phyloP scores from a whole-genome alignment of 2,797 vertebrate genomes.

The Rhabdomys pumilio region DNA sequence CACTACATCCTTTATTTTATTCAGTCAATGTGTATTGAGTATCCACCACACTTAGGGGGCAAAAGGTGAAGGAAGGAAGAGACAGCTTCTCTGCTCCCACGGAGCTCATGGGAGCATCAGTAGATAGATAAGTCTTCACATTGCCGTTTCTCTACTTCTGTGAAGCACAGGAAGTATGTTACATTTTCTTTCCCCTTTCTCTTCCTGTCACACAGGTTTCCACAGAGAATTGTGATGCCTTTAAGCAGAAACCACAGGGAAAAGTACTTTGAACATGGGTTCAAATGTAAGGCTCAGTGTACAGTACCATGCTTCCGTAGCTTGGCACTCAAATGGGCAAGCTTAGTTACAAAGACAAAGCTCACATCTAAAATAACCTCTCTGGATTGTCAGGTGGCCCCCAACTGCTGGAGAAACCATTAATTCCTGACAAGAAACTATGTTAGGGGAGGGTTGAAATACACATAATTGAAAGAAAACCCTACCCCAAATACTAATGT shows the following conservation, averaged over 20 bases:
- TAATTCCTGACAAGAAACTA: conserved; percentile 76
- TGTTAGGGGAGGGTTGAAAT: conserved; percentile 72
- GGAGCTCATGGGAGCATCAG: background rate
- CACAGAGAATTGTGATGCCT: background rate
- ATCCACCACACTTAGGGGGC: background rate
- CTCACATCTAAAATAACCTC: conserved; percentile 70
- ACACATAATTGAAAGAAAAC: conserved; percentile 81
- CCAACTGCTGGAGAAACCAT: conserved; percentile 44
- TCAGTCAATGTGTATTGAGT: background rate
- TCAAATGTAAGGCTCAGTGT: background rate
- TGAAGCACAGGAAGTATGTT: background rate
- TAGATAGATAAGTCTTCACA: background rate
- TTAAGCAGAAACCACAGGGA: background rate
- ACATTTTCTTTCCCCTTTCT: background rate
- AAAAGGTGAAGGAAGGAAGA: background rate
- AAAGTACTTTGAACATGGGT: conserved; percentile 15
- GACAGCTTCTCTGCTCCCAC: background rate
- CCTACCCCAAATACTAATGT: conserved; percentile 69
- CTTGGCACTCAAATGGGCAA: background rate
- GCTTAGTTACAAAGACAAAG: conserved; percentile 68
- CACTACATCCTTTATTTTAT: background rate
- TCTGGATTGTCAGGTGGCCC: conserved; percentile 54
- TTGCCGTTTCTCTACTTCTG: background rate
- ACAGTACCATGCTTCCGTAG: background rate
- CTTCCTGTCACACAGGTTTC: background rate